Evolutionary conservation across 2,797 vertebrate genomes (phyloP).

Genomic region (Tragopan temminckii): DNA sequence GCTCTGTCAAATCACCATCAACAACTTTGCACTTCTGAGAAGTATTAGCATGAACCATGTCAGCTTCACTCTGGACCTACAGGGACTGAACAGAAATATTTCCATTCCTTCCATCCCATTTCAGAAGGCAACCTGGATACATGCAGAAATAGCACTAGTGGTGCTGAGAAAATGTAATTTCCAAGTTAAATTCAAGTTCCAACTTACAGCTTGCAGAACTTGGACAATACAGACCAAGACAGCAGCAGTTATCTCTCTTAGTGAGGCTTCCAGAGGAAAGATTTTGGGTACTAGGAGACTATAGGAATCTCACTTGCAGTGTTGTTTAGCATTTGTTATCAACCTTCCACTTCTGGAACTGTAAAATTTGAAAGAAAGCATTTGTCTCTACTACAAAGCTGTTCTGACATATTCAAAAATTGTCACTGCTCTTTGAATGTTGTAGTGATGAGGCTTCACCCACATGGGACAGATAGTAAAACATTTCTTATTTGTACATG

Average conservation of each 20-base stretch:
- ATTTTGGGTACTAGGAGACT: neutral
- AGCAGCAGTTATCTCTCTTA: fast-evolving
- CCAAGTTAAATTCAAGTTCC: neutral
- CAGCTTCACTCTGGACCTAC: fast-evolving
- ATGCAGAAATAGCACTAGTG: neutral
- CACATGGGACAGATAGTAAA: neutral
- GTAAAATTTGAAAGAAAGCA: neutral
- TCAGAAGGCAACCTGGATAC: neutral
- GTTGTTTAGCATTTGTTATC: neutral
- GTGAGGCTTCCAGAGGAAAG: neutral
- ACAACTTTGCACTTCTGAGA: fast-evolving
- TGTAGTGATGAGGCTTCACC: neutral
- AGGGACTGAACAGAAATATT: fast-evolving
- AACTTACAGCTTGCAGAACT: neutral
- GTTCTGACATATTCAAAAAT: fast-evolving
- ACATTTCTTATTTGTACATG: fast-evolving
- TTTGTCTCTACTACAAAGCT: neutral
- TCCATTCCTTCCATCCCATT: fast-evolving
- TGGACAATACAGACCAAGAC: fast-evolving
- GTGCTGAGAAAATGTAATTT: fast-evolving
- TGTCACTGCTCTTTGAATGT: neutral
- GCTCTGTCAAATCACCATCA: neutral
- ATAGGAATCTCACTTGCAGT: neutral
- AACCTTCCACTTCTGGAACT: neutral
- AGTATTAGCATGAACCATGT: neutral